Conservation (phyloP, 35 echinoderm and acorn worm species). For the Diadema setosum region DNA sequence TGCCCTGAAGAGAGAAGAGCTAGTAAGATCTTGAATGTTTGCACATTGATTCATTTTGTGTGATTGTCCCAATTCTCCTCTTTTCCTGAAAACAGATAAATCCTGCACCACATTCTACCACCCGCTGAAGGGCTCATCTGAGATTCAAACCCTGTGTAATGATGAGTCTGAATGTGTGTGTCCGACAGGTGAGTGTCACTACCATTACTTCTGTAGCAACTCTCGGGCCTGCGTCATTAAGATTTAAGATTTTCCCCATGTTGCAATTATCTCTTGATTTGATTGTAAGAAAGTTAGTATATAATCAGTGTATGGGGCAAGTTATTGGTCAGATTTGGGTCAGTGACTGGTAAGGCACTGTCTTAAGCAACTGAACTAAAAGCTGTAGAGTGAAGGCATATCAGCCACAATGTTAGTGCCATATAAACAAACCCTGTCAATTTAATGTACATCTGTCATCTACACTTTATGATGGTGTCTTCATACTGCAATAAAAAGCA, state of each 20-base stretch:
- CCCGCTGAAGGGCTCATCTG: neutral
- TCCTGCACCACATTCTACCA: constrained; percentile 5
- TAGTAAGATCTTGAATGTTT: neutral
- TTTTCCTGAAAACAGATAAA: neutral
- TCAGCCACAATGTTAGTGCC: too few relatives aligned
- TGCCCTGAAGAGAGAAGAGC: neutral
- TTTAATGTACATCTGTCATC: too few relatives aligned
- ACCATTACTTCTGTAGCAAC: neutral
- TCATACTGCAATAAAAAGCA: too few relatives aligned
- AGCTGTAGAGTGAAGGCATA: too few relatives aligned
- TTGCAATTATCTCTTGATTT: neutral
- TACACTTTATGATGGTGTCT: too few relatives aligned
- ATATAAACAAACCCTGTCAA: too few relatives aligned
- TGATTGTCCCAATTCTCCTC: neutral
- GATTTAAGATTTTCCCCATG: neutral
- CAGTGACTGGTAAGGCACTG: neutral
- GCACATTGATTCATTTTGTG: neutral
- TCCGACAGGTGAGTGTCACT: neutral
- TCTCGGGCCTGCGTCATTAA: too few relatives aligned
- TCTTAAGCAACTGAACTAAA: neutral
- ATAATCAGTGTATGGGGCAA: neutral
- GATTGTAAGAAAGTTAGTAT: neutral
- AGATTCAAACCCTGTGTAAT: neutral
- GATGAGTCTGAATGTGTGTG: neutral
- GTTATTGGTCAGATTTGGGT: neutral